A percentile compares a stretch with the other conserved stretches of the same genome.
Evolutionary conservation across 2,888 invertebrate species (phyloP).

Genomic region (Xestia sexstrigata): DNA sequence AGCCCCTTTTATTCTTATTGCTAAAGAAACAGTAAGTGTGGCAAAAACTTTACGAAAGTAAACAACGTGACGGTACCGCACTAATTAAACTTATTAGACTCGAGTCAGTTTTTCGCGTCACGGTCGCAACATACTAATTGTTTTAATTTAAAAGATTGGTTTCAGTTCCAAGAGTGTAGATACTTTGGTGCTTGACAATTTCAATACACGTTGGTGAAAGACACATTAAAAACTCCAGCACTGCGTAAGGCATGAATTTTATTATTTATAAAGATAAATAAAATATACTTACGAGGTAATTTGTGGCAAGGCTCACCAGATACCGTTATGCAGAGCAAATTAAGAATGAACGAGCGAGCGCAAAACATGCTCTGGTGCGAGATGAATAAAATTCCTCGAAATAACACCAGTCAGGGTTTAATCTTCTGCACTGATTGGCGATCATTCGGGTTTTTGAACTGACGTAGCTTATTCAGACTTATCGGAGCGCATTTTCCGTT

Average conservation of each 20-base stretch:
- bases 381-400: slow-evolving; percentile 44
- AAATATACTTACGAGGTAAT: slow-evolving; percentile 53
- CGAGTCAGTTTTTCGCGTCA: slow-evolving; percentile 53
- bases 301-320: slow-evolving; percentile 55
- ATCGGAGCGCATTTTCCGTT: slow-evolving; percentile 11
- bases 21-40: slow-evolving; percentile 42
- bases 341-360: slow-evolving; percentile 54
- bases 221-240: slow-evolving; percentile 20
- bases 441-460: slow-evolving; percentile 30
- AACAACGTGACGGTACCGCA: slow-evolving; percentile 31
- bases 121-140: slow-evolving; percentile 50
- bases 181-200: slow-evolving; percentile 34
- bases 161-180: slow-evolving; percentile 26
- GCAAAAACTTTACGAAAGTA: slow-evolving; percentile 27
- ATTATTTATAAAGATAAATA: slow-evolving; percentile 41
- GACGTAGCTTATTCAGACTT: slow-evolving; percentile 9
- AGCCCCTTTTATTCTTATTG: slow-evolving; percentile 9
- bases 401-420: slow-evolving; percentile 22
- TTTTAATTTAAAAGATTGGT: slow-evolving; percentile 41
- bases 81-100: slow-evolving; percentile 59
- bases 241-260: slow-evolving; percentile 3
- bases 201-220: neutral
- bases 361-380: slow-evolving; percentile 47
- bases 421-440: slow-evolving; percentile 41
- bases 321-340: slow-evolving; percentile 65